These are phyloP conservation scores for Apistogramma diplotaenia DNA, from an alignment of 2,113 vertebrate genomes.

Conservation along the genomic window DNA sequence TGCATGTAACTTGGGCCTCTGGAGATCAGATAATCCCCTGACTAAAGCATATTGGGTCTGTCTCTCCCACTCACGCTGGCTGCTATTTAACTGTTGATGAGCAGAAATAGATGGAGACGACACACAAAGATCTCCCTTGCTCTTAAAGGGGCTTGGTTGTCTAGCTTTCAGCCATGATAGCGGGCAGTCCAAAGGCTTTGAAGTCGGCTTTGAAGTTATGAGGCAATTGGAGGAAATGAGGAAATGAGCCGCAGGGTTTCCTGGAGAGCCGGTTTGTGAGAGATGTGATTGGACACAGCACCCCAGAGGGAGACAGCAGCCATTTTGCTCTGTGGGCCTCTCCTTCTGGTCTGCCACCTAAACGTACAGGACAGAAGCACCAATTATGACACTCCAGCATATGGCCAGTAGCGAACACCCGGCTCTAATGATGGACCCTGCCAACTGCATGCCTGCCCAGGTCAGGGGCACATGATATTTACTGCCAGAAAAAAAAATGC, in stretches of 20 bases:
- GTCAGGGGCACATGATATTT: constrained; percentile 54
- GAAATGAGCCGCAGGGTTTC: constrained; percentile 48
- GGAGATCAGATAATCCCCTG: constrained; percentile 70
- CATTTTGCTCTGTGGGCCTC: constrained; percentile 52
- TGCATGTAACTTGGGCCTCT: constrained; percentile 58
- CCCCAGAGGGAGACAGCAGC: constrained; percentile 51
- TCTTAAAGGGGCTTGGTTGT: constrained; percentile 4
- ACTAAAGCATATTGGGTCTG: constrained; percentile 69
- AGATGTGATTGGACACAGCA: constrained; percentile 56
- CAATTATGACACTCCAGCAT: constrained; percentile 77
- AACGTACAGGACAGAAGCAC: constrained; percentile 53
- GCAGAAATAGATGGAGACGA: not conserved
- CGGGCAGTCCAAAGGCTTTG: constrained; percentile 37
- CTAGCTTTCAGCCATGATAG: constrained; percentile 4
- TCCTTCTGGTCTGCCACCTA: constrained; percentile 49
- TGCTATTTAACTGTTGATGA: constrained; percentile 22
- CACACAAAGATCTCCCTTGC: constrained; percentile 12
- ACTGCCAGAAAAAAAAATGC: constrained; percentile 58
- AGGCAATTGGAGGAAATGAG: constrained; percentile 60
- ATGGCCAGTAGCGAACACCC: constrained; percentile 57
- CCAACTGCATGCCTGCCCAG: constrained; percentile 72
- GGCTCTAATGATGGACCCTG: constrained; percentile 65
- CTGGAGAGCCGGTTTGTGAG: constrained; percentile 52
- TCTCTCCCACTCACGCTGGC: constrained; percentile 52
- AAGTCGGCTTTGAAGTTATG: constrained; percentile 59